These are phyloP conservation scores for Cyprinodon brontotheroides DNA, from an alignment of 2,113 vertebrate genomes.

Conservation along the genomic window DNA sequence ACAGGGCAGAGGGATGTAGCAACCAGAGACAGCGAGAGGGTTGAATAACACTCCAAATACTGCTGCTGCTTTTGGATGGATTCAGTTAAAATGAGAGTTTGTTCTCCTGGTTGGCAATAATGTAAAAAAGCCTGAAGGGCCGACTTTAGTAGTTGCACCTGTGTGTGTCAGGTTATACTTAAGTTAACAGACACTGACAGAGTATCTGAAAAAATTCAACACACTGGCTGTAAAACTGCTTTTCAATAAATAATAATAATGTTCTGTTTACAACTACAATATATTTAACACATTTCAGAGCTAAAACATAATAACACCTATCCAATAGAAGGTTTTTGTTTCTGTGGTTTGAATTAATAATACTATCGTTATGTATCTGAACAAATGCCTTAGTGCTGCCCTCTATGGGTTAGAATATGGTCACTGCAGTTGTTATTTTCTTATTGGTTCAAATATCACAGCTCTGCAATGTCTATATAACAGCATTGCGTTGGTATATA, in stretches of 20 bases:
- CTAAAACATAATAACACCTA: not conserved
- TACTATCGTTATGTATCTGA: too few species aligned
- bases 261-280: not conserved
- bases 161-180: constrained; percentile 15
- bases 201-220: constrained; percentile 4
- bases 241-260: not conserved
- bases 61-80: constrained; percentile 37
- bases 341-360: too few species aligned
- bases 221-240: not conserved
- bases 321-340: not conserved
- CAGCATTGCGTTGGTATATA: too few species aligned
- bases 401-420: too few species aligned
- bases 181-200: constrained; percentile 16
- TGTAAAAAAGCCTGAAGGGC: constrained; percentile 20
- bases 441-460: too few species aligned
- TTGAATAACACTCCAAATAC: constrained; percentile 43
- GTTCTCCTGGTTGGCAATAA: constrained; percentile 4
- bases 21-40: constrained; percentile 37
- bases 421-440: too few species aligned
- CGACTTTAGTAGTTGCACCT: constrained; percentile 21
- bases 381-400: too few species aligned
- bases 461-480: too few species aligned
- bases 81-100: constrained; percentile 16
- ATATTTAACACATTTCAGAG: not conserved
- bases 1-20: constrained; percentile 40